Conservation (phyloP, 1,140 invertebrate species). For the Saccostrea echinata region DNA sequence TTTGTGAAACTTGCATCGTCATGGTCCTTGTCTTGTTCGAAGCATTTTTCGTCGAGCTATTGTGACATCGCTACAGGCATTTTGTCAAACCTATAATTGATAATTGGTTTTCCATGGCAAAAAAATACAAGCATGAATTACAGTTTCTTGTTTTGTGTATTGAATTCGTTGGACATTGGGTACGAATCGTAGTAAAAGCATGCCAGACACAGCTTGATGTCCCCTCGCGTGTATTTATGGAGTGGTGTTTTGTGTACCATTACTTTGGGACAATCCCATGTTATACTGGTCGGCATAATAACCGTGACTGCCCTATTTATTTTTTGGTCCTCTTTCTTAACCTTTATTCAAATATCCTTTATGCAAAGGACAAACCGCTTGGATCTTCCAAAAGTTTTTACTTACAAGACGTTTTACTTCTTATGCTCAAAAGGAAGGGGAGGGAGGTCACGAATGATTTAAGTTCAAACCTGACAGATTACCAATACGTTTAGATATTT, state of each 20-base stretch:
- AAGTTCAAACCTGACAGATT: neutral
- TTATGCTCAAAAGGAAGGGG: no score
- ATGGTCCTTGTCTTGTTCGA: slow-evolving; percentile 5
- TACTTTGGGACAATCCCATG: neutral
- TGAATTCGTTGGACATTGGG: neutral
- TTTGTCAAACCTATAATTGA: slow-evolving; percentile 17
- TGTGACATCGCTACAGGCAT: neutral
- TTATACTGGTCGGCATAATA: neutral
- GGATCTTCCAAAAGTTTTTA: no score
- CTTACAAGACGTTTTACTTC: no score
- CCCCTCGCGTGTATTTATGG: neutral
- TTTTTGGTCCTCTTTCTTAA: neutral
- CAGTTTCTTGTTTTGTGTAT: slow-evolving; percentile 13
- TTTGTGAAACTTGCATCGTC: slow-evolving; percentile 17
- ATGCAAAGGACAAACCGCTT: neutral
- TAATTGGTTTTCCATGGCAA: slow-evolving; percentile 21
- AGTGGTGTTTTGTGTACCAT: slow-evolving; percentile 23
- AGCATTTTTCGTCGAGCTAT: neutral
- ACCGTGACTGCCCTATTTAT: neutral
- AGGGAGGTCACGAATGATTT: no score
- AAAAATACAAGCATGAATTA: slow-evolving; percentile 30
- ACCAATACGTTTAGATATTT: neutral
- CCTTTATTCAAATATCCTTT: neutral
- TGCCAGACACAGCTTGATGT: slow-evolving; percentile 13
- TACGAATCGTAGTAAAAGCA: slow-evolving; percentile 15